phyloP scores from a whole-genome alignment of 2,113 vertebrate species.

The Mobula hypostoma region DNA sequence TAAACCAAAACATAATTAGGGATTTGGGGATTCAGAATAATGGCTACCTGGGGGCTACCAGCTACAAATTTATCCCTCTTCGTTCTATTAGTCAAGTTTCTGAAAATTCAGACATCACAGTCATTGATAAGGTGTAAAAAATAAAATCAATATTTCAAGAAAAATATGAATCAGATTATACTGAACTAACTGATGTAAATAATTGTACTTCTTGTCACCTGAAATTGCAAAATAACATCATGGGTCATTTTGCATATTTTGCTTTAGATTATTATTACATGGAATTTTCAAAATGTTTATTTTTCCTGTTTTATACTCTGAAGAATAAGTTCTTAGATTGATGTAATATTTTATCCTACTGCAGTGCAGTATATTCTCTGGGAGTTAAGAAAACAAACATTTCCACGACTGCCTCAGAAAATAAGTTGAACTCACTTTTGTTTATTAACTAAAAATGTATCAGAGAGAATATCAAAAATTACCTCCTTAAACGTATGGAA shows the following conservation, averaged over 20 bases:
- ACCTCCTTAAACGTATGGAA: background rate
- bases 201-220: background rate
- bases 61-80: conserved; percentile 44
- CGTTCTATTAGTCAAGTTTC: conserved; percentile 49
- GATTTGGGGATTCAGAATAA: conserved; percentile 55
- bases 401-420: background rate
- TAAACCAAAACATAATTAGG: conserved; percentile 42
- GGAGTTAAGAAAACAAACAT: background rate
- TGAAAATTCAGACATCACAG: conserved; percentile 40
- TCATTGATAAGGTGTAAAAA: background rate
- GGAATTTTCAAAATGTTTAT: background rate
- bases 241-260: background rate
- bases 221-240: background rate
- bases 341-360: background rate
- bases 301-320: background rate
- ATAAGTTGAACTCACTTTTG: no score
- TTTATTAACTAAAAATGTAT: no score
- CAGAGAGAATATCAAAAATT: background rate
- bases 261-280: background rate
- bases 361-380: background rate
- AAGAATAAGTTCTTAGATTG: background rate
- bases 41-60: conserved; percentile 45
- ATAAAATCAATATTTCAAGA: background rate
- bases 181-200: background rate
- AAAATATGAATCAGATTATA: conserved; percentile 6